Base-by-base conservation (phyloP, 1,140 invertebrate genomes). In the Dermatophagoides farinae region DNA sequence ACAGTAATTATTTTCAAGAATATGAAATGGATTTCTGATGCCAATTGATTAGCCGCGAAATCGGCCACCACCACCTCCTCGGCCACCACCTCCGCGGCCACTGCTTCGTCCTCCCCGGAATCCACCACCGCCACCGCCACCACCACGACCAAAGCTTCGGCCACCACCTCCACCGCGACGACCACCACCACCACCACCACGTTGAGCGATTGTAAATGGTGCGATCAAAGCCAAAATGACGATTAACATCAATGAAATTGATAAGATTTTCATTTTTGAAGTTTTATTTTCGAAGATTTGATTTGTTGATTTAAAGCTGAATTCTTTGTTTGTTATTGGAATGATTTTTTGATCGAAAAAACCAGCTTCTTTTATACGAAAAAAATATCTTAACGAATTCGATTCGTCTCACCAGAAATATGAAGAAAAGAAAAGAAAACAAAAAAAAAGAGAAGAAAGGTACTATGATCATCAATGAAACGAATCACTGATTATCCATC, bases 261-360 rank as follows among this genome's bases (percentile, higher is more conserved):
- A 41, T 14, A 55, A 55, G 31, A 55, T 31, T 23, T 55, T 55
- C 53, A 55, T 55, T 55, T 39, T 55, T 12, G 43, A 5, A 43
- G 2, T 44, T 44, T 44, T 44, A 10, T 16, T 44, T 16, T n/a
- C 4, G 18, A 20, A n/a, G 10, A 44, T 44, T 50, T 18, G 47
- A 50, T 20, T 5, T 50, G 2, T 31, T 23, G 8, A 5, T 20
- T n/a, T 22, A 50, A 25, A 18, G 47, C 20, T 6, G 12, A 11
- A 16, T 5, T 16, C 10, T 43, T 14, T 43, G 5, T 25, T 50
- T 20, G 47, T 50, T 50, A 20, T 50, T 50, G n/a, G n/a, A n/a
- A 25, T 44, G 43, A 22, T 12, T 50, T 50, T 14, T 20, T 14
- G 1, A 10, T 8, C 1, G 10, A 23, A 31, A 31, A 31, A 31